A percentile compares a stretch with the other conserved stretches of the same genome.
phyloP scores from a whole-genome alignment of 92 coral and sea anemone species.

The Umimayanthus kanabou region DNA sequence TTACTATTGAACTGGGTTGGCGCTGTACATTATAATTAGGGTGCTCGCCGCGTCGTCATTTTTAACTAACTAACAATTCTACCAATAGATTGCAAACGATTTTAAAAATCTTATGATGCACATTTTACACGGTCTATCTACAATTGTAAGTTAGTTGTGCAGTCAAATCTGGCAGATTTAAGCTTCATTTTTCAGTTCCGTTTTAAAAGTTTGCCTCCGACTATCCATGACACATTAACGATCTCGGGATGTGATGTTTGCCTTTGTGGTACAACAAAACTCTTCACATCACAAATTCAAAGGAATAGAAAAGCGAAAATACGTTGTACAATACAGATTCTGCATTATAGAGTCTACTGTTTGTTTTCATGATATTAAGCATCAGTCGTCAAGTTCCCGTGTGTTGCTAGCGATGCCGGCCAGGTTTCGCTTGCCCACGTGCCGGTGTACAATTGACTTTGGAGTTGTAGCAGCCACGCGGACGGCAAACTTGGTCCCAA shows the following conservation, averaged over 20 bases:
- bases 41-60: background rate
- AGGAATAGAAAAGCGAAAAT: background rate
- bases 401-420: background rate
- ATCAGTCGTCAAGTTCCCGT: constrained; percentile 13
- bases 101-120: background rate
- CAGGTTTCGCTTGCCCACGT: background rate
- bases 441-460: constrained; percentile 13
- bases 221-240: background rate
- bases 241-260: no score
- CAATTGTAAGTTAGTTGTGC: background rate
- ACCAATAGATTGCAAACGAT: background rate
- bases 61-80: background rate
- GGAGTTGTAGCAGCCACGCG: background rate
- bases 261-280: background rate
- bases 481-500: constrained; percentile 2
- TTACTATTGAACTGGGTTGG: background rate
- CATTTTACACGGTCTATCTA: constrained; percentile 19
- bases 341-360: background rate
- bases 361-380: constrained; percentile 26
- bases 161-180: background rate
- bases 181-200: background rate
- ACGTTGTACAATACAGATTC: background rate
- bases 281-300: background rate
- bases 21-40: background rate
- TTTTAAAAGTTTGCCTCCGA: background rate